Conservation (phyloP, 2,113 vertebrate species). For the Trogon surrucura region DNA sequence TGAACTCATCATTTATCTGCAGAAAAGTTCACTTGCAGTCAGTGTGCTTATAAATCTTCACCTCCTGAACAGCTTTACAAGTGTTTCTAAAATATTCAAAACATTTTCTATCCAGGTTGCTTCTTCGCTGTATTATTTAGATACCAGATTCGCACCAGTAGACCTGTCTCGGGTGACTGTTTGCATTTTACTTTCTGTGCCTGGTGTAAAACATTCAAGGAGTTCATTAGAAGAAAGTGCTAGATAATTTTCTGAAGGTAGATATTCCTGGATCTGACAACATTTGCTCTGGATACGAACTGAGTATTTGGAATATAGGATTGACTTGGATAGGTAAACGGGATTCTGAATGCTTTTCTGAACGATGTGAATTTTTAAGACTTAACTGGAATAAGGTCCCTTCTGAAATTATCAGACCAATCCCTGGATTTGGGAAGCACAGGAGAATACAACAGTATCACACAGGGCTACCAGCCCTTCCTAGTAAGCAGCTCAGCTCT, state of each 20-base stretch:
- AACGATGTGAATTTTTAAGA: not conserved
- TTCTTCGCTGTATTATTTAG: not conserved
- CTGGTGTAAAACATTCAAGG: not conserved
- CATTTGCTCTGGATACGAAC: not conserved
- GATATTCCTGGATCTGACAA: not conserved
- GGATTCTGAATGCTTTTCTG: not conserved
- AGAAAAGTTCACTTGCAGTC: constrained; percentile 52
- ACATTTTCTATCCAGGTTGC: not conserved
- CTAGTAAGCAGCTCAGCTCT: not conserved
- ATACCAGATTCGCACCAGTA: not conserved
- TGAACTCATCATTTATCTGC: constrained; percentile 58
- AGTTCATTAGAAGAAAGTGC: not conserved
- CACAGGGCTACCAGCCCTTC: fast-evolving
- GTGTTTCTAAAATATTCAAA: constrained; percentile 52
- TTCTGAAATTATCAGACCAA: not conserved
- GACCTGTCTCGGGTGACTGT: not conserved
- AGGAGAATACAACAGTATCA: not conserved
- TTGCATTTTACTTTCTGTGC: not conserved
- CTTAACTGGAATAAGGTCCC: not conserved
- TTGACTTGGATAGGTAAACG: not conserved
- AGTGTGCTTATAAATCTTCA: constrained; percentile 48
- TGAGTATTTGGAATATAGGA: not conserved
- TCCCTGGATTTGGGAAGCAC: not conserved
- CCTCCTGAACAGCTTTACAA: constrained; percentile 24
- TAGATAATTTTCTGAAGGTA: not conserved